Evolutionary conservation across 2,113 vertebrate species (phyloP).

Genomic region (Callipepla squamata): DNA sequence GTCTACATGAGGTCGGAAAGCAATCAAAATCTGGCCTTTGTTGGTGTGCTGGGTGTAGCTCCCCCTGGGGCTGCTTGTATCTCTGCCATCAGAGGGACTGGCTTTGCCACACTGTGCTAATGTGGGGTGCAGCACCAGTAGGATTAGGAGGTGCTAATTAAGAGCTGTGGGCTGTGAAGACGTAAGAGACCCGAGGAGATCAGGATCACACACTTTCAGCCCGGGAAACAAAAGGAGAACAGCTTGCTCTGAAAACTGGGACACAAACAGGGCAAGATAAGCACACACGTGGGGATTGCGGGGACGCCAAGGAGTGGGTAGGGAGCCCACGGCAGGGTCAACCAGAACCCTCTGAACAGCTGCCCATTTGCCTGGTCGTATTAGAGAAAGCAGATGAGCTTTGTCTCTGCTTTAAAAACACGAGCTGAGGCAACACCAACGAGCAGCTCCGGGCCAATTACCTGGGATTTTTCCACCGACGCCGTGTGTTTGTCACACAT

Average conservation of each 20-base stretch:
- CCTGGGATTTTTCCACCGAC: constrained; percentile 97
- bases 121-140: accelerated
- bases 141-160: not conserved
- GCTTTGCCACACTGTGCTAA: not conserved
- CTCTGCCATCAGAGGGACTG: not conserved
- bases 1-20: not conserved
- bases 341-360: not conserved
- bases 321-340: not conserved
- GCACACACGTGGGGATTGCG: not conserved
- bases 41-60: not conserved
- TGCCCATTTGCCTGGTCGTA: not conserved
- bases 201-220: not conserved
- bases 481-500: constrained; percentile 99
- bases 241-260: not conserved
- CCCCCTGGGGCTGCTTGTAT: not conserved
- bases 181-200: not conserved
- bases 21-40: accelerated
- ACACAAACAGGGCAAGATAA: not conserved
- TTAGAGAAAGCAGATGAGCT: not conserved
- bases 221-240: not conserved
- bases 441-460: constrained; percentile 44
- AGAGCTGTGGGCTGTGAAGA: not conserved
- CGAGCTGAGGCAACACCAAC: not conserved
- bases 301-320: not conserved
- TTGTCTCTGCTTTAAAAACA: accelerated